Evolutionary conservation across 2,888 invertebrate genomes (phyloP), one percentile per base, ranked within the genome.

Genomic region (Chrysolina americana): DNA sequence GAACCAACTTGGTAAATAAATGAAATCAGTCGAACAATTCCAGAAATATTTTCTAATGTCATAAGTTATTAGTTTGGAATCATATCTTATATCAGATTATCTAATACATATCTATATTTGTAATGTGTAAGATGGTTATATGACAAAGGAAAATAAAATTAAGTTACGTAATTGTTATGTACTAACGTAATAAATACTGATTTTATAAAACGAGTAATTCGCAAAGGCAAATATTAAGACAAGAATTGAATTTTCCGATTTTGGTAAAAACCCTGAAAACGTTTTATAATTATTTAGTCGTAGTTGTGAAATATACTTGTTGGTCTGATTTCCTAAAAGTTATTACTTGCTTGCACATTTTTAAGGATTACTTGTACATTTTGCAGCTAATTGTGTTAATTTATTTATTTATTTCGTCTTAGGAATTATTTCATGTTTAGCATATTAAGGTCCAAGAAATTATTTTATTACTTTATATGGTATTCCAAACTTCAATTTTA

Each of bases 331-430:
- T 36, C 36, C 8, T 36, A 15, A 15, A 47, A 13, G n/a, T 56
- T 56, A 23, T 56, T 23, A 56, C 77, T 80, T 76, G 71, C 81
- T 83, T 83, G 82, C 81, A 83, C 81, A 82, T 83, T 82, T 81
- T 82, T 80, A 81, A 75, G 81, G 81, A 76, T 71, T 70, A 64
- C 68, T 47, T 74, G 70, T 62, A 75, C 69, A 71, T 75, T 77
- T 78, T 78, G 80, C 81, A 81, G 80, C 81, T 81, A 79, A 78
- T 77, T 78, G 74, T 79, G 13, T 64, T 70, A 70, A 73, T 73
- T 75, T 75, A 78, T 78, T 76, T 76, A 76, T 74, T 77, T 76
- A 76, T 76, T 78, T 59, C 59, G 41, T 19, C 17, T 69, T 72
- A 65, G 53, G 69, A 44, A 66, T 41, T 69, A 68, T 70, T 72